Conservation (phyloP, 2,888 invertebrate species). For the Apoda limacodes region DNA sequence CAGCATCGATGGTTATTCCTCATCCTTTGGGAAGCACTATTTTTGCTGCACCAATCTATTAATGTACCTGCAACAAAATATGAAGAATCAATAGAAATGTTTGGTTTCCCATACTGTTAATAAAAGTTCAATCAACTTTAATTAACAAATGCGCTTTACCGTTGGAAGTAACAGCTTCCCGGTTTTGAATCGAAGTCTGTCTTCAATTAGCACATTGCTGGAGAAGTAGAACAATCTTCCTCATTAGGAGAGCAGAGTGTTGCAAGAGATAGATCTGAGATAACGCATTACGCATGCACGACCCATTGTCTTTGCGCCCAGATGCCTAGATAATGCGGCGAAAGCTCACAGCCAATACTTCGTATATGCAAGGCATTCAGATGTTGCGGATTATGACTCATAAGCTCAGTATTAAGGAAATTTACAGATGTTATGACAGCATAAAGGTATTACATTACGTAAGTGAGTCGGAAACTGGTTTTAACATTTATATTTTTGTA, state of each 20-base stretch:
- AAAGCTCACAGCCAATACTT: constrained; percentile 35
- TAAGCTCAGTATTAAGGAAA: constrained; percentile 14
- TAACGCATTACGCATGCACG: constrained; percentile 66
- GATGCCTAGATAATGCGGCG: constrained; percentile 46
- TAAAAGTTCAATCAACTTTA: constrained; percentile 34
- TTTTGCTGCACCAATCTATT: constrained; percentile 25
- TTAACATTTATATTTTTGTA: too few relatives aligned
- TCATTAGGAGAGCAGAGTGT: constrained; percentile 63
- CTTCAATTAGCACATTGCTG: constrained; percentile 48
- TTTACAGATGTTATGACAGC: constrained; percentile 10
- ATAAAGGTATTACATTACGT: too few relatives aligned
- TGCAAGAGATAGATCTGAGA: constrained; percentile 59
- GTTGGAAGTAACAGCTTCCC: constrained; percentile 24
- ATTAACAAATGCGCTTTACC: constrained; percentile 38
- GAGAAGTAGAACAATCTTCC: constrained; percentile 51
- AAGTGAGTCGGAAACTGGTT: too few relatives aligned
- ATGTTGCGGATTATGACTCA: constrained; percentile 34
- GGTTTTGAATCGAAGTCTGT: constrained; percentile 21
- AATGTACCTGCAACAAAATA: constrained; percentile 38
- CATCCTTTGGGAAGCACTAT: constrained; percentile 57
- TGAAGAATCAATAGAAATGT: constrained; percentile 14
- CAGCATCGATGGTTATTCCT: constrained; percentile 59
- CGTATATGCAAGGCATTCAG: constrained; percentile 36
- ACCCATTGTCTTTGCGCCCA: constrained; percentile 56
- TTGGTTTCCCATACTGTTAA: constrained; percentile 12